phyloP scores from a whole-genome alignment of 2,888 invertebrate species.

The Andrena marginata region DNA sequence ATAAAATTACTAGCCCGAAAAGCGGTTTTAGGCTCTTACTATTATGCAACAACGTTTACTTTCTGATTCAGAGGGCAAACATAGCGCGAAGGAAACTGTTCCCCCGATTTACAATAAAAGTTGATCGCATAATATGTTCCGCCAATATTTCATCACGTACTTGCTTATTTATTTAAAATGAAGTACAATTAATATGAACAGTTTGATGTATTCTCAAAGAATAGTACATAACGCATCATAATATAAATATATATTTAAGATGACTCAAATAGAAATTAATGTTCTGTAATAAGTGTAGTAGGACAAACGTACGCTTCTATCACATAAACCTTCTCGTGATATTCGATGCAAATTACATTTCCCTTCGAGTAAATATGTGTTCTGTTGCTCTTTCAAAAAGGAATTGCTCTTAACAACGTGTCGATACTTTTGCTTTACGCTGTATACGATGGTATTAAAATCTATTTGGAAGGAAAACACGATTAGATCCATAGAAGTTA shows the following conservation, averaged over 20 bases:
- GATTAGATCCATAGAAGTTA: constrained; percentile 14
- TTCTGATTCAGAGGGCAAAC: neutral
- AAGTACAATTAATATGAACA: constrained; percentile 48
- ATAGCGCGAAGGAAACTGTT: too few relatives aligned
- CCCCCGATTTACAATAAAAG: too few relatives aligned
- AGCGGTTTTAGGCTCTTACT: neutral
- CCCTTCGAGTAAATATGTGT: too few relatives aligned
- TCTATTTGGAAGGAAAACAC: neutral
- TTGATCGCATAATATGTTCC: neutral
- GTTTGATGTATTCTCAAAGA: constrained; percentile 45
- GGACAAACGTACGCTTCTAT: constrained; percentile 18
- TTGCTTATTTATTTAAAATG: constrained; percentile 74
- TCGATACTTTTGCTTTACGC: constrained; percentile 12
- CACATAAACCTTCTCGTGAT: neutral
- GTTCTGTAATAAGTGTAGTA: constrained; percentile 4
- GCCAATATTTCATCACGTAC: constrained; percentile 48
- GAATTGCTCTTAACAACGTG: constrained; percentile 22
- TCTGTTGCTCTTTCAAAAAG: constrained; percentile 5
- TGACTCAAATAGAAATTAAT: constrained; percentile 4
- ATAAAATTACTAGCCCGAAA: neutral
- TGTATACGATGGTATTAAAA: constrained; percentile 15
- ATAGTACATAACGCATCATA: constrained; percentile 29
- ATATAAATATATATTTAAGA: constrained; percentile 28
- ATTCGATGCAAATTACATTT: too few relatives aligned
- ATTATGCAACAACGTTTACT: neutral